Percentiles rank a stretch among this genome's conserved stretches.
Conservation (phyloP, 2,888 invertebrate genomes). For the Papilio protenor region DNA sequence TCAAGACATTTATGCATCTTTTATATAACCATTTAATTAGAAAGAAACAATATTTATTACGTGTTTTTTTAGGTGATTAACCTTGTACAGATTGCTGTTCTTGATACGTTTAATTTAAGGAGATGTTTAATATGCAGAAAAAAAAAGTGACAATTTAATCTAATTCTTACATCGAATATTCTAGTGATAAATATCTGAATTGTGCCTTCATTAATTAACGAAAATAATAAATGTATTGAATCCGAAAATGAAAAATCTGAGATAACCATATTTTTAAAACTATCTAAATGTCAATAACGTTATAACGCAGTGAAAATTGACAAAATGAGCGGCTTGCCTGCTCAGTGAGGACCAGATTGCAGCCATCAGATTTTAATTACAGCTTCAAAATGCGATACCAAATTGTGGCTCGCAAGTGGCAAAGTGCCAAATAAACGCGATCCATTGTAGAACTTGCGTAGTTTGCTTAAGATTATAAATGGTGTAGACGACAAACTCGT, state of each 20-base stretch:
- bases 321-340: constrained; percentile 6
- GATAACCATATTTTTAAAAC: neutral
- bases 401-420: constrained; percentile 22
- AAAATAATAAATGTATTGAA: neutral
- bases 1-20: neutral
- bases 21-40: no score
- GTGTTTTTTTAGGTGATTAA: no score
- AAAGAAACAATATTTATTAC: no score
- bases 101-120: no score
- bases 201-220: no score
- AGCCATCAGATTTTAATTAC: constrained; percentile 33
- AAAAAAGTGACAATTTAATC: no score
- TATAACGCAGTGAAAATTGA: constrained; percentile 5
- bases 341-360: constrained; percentile 3
- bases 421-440: constrained; percentile 31
- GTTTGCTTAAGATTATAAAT: constrained; percentile 19
- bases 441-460: constrained; percentile 22
- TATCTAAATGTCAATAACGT: neutral
- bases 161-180: no score
- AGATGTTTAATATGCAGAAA: no score
- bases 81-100: no score
- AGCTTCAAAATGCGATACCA: constrained; percentile 22
- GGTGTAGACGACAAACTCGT: neutral
- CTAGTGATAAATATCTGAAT: no score
- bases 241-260: neutral